Evolutionary conservation across 92 coral and sea anemone genomes (phyloP), one percentile per base, ranked within the genome.

Genomic region (Palythoa grandiflora): DNA sequence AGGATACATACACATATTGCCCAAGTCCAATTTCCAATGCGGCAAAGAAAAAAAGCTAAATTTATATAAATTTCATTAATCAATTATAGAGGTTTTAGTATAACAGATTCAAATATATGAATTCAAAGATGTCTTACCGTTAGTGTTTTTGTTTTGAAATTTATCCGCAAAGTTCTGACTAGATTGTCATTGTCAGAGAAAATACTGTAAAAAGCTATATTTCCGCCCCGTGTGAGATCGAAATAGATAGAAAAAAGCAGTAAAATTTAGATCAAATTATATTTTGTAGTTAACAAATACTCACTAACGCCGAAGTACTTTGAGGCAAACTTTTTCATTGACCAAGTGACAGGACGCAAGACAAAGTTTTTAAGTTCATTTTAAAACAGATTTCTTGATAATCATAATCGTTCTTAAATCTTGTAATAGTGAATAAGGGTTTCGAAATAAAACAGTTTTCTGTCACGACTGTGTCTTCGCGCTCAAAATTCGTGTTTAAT

Each of bases 41-140:
- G 86, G 75, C 75, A 81, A 81, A 81, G 53, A 37, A 28, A 81
- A 66, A 35, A 35, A 37, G 7, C 73, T 36, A 70, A 81, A 66
- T 81, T 65, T 81, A 66, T 65, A 81, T 81, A 81, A 81, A 81
- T 81, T 81, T 63, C 86, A 81, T 81, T 81, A 81, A 81, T 57
- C 48, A 81, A 81, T 81, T 81, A 81, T 65, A 81, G 61, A 36
- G 73, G 44, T 81, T 81, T 47, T 36, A 59, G 83, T 55, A 77
- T 38, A 73, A 73, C 78, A 73, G 78, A 73, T 73, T 73, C 78
- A 40, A 40, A 17, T 35, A 77, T 81, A 19, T 44, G 50, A 63
- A 81, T 65, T 81, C 57, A 77, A 36, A 47, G 28, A 28, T 20
- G 12, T 51, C 38, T 28, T 44, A 38, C 36, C 55, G 59, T 5